Conservation (phyloP, 1,140 invertebrate genomes). For the Nephotettix cincticeps region DNA sequence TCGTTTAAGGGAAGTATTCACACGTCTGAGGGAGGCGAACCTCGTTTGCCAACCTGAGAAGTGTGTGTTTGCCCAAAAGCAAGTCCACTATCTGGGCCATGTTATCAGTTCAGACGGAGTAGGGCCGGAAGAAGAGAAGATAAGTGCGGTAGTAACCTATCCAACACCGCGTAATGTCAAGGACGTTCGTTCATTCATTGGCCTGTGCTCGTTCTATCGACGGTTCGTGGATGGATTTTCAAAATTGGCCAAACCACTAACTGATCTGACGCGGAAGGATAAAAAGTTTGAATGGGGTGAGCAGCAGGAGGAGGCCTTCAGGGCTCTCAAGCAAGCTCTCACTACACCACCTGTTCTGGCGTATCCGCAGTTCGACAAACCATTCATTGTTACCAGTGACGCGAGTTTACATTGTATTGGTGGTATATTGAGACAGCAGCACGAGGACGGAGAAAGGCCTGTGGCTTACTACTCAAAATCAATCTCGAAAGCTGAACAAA, state of each 20-base stretch:
- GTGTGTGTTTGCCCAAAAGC: constrained; percentile 38
- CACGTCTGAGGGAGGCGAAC: not conserved
- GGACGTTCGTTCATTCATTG: constrained; percentile 20
- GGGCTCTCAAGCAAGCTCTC: not conserved
- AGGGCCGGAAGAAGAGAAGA: constrained; percentile 36
- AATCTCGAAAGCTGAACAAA: not conserved
- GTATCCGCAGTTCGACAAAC: not conserved
- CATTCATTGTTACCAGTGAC: not conserved
- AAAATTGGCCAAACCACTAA: not conserved
- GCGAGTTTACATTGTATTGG: not conserved
- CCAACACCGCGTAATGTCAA: constrained; percentile 31
- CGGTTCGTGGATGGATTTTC: not conserved
- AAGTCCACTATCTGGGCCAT: constrained; percentile 46
- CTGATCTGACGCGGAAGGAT: not conserved
- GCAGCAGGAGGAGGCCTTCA: not conserved
- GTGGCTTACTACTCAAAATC: not conserved
- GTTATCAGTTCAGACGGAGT: constrained; percentile 7
- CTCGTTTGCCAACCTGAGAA: too few species aligned
- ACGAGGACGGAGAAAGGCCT: not conserved
- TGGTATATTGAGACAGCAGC: not conserved
- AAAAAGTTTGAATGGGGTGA: not conserved
- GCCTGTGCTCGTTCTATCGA: constrained; percentile 40
- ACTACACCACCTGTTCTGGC: not conserved
- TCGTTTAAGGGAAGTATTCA: not conserved
- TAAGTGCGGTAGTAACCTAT: constrained; percentile 43